Evolutionary conservation across 2,797 vertebrate species (phyloP).

Genomic region (Danio albolineatus): DNA sequence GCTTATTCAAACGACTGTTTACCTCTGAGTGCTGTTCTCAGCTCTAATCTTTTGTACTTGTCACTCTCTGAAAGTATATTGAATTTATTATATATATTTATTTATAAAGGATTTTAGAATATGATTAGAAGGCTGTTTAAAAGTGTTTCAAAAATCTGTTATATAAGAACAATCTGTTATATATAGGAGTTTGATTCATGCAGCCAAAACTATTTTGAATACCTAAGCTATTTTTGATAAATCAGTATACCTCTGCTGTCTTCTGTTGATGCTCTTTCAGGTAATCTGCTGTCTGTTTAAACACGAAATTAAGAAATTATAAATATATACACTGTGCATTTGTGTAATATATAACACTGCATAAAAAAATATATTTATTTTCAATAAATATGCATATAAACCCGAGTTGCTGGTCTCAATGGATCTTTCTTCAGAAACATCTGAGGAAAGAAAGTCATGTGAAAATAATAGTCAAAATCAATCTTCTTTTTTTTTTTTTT

Average conservation of each 20-base stretch:
- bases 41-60: background rate
- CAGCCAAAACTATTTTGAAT: background rate
- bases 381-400: slow-evolving; percentile 8
- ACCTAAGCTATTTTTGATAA: no score
- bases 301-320: background rate
- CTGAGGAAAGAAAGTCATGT: slow-evolving; percentile 11
- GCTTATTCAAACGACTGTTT: background rate
- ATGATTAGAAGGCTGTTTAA: background rate
- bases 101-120: background rate
- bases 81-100: background rate
- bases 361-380: no score
- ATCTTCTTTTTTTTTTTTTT: no score
- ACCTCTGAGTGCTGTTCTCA: background rate
- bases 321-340: background rate
- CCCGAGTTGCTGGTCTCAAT: slow-evolving; percentile 51
- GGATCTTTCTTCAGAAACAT: slow-evolving; percentile 49
- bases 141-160: slow-evolving; percentile 14
- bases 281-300: slow-evolving; percentile 40
- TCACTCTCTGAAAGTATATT: background rate
- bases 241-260: slow-evolving; percentile 54
- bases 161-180: background rate
- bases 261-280: slow-evolving; percentile 42
- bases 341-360: no score
- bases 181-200: no score
- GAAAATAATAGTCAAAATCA: background rate